Evolutionary conservation across 1,140 invertebrate genomes (phyloP), one percentile per base, ranked within the genome.

Genomic region (Stegodyphus dumicola): DNA sequence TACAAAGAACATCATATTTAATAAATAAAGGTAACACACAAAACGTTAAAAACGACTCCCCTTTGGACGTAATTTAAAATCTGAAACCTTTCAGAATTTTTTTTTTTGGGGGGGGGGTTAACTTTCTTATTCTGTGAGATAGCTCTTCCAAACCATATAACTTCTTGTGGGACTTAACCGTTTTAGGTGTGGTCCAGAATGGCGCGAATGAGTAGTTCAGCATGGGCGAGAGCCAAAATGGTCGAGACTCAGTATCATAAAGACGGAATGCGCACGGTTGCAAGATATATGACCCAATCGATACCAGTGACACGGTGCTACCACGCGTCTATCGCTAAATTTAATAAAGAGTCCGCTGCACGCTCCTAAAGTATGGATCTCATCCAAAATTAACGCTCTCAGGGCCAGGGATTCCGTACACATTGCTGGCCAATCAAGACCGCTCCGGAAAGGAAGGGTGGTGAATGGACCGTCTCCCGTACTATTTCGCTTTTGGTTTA

Each of bases 271-370:
- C 33, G 33, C 33, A 33, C 33, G 33, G 33, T 33, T 33, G 33
- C 56, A 52, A 71, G 69, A 71, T 49, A 48, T 71, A 71, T n/a
- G n/a, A 48, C 33, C 49, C 69, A 71, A 71, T 71, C 69, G 69
- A 71, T 71, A 49, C n/a, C 69, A 71, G 69, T 71, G 69, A 71
- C 69, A 71, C n/a, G 49, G 33, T 60, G 9, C 69, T 71, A 13
- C 18, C 56, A 15, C 56, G 33, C 69, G 69, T 7, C 48, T 71
- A 71, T 71, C 18, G 33, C 69, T 10, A 71, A 71, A 71, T 71
- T 71, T 71, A 71, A 71, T 71, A 71, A 71, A 71, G 33, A 33
- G 33, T 51, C 69, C 11, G 69, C 69, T 51, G 69, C 7, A 48
- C 69, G 10, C 69, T 18, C 15, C 18, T 60, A 60, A 60, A 60